A percentile compares a stretch with the other conserved stretches of the same genome.
These are phyloP conservation scores for Plagodis pulveraria DNA, from an alignment of 2,888 invertebrate species.

Conservation along the genomic window DNA sequence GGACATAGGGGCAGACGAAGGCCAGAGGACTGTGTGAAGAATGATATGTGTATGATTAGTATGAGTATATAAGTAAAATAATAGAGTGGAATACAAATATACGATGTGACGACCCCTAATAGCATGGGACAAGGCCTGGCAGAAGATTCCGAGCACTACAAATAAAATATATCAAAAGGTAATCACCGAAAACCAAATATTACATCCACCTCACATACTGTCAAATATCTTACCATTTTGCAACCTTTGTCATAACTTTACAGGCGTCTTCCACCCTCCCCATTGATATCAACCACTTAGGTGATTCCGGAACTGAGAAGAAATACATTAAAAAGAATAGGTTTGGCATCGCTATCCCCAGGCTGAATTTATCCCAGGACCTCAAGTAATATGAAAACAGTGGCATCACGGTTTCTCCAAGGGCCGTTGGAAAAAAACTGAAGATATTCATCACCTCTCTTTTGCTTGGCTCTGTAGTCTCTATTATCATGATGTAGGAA, in stretches of 20 bases:
- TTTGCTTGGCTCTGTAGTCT: neutral
- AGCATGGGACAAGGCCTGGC: no score
- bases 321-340: slow-evolving; percentile 85
- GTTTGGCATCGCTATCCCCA: slow-evolving; percentile 84
- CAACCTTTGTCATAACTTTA: neutral
- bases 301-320: slow-evolving; percentile 89
- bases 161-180: no score
- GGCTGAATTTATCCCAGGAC: slow-evolving; percentile 63
- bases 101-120: no score
- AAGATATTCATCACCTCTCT: neutral
- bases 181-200: no score
- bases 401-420: neutral
- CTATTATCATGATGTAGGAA: neutral
- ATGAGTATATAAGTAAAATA: no score
- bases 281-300: slow-evolving; percentile 90
- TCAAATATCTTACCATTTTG: neutral
- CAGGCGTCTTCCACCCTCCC: slow-evolving; percentile 86
- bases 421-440: neutral
- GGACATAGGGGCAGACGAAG: no score
- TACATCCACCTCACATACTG: no score
- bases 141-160: no score
- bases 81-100: no score
- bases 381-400: neutral
- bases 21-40: no score
- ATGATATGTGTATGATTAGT: no score